Base-by-base conservation (phyloP, 2,797 vertebrate genomes). In the Mormyrus hasselquistii region DNA sequence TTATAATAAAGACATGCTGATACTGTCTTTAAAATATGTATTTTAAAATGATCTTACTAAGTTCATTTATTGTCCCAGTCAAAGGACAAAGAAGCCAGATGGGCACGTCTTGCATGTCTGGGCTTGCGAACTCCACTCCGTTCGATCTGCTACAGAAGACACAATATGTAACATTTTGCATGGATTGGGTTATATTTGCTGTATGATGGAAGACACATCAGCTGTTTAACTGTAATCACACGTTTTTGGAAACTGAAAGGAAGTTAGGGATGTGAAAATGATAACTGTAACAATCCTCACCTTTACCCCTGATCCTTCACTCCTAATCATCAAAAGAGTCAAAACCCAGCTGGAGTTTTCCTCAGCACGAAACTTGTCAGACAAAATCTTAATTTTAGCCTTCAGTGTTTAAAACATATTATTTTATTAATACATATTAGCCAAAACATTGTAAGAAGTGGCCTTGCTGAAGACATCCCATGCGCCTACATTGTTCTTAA, bases 251-350 rank as follows among this genome's bases (percentile, higher is more conserved):
- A 88, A 90, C 94, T 95, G 95, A 96, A 87, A 4, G 82, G 22
- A 49, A 25, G 22, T 83, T 29, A 57, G 85, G 12, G 95, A 96
- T 89, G 95, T 95, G 0, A 95, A 95, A 96, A 95, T 59, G 96
- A 95, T 96, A 94, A 95, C 89, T 92, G 50, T 14, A 52, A 29
- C 50, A 19, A 25, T 29, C 47, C 47, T 29, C 47, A 57, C 69
- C 83, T 89, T 38, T 34, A 69, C 62, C 62, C 25, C 62, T 4
- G 10, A 4, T 57, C 49, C 52, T 86, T 57, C 52, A 86, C 85
- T 34, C 25, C 52, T 41, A 55, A 55, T 57, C 34, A n/a, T 41
- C 34, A 59, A 29, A 34, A 87, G 2, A 34, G 16, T 41, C 22
- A 41, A 14, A 22, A 62, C 57, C 57, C n/a, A 19, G 6, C 47